A percentile compares a stretch with the other conserved stretches of the same genome.
Conservation (phyloP, 1,140 invertebrate species). For the Solen grandis region DNA sequence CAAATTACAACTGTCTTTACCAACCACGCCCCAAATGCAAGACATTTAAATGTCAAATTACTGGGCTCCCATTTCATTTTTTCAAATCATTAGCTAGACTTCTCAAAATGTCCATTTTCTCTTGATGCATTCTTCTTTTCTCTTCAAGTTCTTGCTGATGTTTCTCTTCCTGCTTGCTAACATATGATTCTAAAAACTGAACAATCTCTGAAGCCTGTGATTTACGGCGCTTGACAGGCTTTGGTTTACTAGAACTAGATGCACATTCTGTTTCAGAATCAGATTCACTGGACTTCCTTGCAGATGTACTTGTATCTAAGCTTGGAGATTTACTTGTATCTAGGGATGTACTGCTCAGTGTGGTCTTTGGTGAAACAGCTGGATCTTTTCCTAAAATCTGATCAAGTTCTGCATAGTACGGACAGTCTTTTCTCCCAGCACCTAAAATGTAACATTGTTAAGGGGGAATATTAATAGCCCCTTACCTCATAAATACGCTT, state of each 20-base stretch:
- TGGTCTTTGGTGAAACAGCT: constrained; percentile 7
- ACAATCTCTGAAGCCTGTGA: no score
- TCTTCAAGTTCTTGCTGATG: constrained; percentile 37
- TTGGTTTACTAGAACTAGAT: no score
- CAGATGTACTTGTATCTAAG: no score
- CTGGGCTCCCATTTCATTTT: constrained; percentile 6
- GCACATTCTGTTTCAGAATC: no score
- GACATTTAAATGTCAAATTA: background rate
- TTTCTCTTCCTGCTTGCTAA: constrained; percentile 30
- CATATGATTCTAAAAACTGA: constrained; percentile 34
- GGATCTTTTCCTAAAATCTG: constrained; percentile 26
- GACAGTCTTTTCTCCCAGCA: no score
- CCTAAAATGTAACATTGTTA: no score
- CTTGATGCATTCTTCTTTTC: no score
- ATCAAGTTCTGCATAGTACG: constrained; percentile 23
- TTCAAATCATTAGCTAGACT: constrained; percentile 4
- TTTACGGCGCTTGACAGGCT: constrained; percentile 27
- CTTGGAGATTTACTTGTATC: no score
- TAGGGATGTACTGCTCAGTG: no score
- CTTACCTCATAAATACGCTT: no score
- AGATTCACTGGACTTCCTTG: no score
- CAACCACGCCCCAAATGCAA: background rate
- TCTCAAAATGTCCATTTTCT: constrained; percentile 36
- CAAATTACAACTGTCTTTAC: constrained; percentile 10
- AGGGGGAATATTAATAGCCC: no score